Evolutionary conservation across 2,113 vertebrate species (phyloP), one percentile per base, ranked within the genome.

Genomic region (Leucoraja erinaceus): DNA sequence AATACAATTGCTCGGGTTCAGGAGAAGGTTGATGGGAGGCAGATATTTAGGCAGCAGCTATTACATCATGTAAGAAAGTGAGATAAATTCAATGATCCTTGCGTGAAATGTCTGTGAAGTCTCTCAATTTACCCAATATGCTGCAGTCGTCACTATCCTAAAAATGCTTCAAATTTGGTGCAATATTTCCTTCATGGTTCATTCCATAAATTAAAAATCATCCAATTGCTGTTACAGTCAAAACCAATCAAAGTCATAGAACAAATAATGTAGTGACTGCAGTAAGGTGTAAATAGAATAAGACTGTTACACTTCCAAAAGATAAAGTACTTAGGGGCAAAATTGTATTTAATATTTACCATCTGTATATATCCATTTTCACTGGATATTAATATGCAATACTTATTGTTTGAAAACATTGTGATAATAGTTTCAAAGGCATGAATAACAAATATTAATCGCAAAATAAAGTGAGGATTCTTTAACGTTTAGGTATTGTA

Each of bases 1-100:
- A 91, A 91, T 91, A 91, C 68, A 38, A 91, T 91, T 74, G 68
- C 66, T 72, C 11, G 90, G 90, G 90, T 91, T 91, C 90, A 91
- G 90, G 66, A 47, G 90, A 91, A 91, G 90, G 90, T 91, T 91
- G 90, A 91, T 72, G 3, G 68, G 68, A 91, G 66, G 90, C 70
- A 38, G 68, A 91, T 91, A 72, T 54, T 38, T 28, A 72, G 68
- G 90, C 90, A 25, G 68, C 47, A 38, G 47, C 28, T 31, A 91
- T 91, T 70, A 91, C 68, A 91, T 74, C 90, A 74, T 38, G 18
- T 28, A 9, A 91, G 90, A 72, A 91, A 33, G 66, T 91, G 90
- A 66, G 68, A 25, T 91, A 70, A 20, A 54, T 91, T 91, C 68
- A 72, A 91, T 91, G 72, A 91, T 54, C 59, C 59, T 88, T 88